phyloP scores from a whole-genome alignment of 2,113 vertebrate species.

The Nycticryphes semicollaris region DNA sequence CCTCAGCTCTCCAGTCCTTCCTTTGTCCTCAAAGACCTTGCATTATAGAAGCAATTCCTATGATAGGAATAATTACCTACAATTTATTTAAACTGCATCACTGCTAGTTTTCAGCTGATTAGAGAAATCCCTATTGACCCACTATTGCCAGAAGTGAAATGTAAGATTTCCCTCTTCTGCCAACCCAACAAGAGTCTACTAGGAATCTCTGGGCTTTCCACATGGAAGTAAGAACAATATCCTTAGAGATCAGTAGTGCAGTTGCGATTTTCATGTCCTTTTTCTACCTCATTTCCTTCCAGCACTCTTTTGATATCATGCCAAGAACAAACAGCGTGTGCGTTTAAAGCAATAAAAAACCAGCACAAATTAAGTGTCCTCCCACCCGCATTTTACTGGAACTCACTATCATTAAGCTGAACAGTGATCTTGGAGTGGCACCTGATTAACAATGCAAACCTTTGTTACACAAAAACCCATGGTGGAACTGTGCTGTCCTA shows the following conservation, averaged over 20 bases:
- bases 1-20: not conserved
- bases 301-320: constrained; percentile 28
- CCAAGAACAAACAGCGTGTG: constrained; percentile 45
- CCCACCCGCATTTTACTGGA: constrained; percentile 43
- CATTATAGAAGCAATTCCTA: not conserved
- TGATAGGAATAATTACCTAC: not conserved
- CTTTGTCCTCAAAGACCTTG: not conserved
- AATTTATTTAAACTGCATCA: constrained; percentile 7
- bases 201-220: constrained; percentile 14
- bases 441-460: constrained; percentile 14
- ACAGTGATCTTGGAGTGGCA: not conserved
- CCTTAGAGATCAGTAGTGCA: not conserved
- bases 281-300: constrained; percentile 52
- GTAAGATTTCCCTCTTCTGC: not conserved
- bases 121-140: constrained; percentile 2
- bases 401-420: constrained; percentile 1
- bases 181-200: not conserved
- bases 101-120: not conserved
- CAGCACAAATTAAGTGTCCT: constrained; percentile 30
- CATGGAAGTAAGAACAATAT: not conserved
- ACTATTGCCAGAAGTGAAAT: not conserved
- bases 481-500: not conserved
- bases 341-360: not conserved
- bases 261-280: constrained; percentile 18
- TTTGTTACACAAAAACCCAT: not conserved